Evolutionary conservation across 2,797 vertebrate genomes (phyloP).

Genomic region (Hydrolagus colliei): DNA sequence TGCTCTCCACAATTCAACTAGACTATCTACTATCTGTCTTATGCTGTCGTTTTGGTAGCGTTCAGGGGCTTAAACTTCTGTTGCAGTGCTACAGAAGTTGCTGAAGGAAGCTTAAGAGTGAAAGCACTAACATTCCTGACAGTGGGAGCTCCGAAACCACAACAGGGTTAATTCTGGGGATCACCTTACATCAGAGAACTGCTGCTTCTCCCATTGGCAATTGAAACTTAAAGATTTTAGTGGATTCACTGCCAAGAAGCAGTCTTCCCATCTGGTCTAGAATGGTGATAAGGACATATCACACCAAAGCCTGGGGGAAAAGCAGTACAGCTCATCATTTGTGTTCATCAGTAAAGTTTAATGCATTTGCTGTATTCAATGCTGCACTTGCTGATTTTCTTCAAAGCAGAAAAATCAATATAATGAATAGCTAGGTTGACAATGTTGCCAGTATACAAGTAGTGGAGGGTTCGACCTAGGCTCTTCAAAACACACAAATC

Average conservation of each 20-base stretch:
- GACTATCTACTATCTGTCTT: not conserved
- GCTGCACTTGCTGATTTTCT: not conserved
- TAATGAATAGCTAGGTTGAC: no score
- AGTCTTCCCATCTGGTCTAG: no score
- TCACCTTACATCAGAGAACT: not conserved
- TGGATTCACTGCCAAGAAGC: not conserved
- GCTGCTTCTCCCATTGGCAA: not conserved
- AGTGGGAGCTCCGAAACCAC: not conserved
- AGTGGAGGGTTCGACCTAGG: no score
- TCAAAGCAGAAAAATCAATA: not conserved
- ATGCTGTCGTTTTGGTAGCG: not conserved
- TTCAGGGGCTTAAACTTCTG: not conserved
- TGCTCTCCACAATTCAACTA: no score
- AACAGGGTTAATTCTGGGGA: not conserved
- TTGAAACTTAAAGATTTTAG: not conserved
- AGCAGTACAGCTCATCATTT: not conserved
- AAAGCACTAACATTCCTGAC: not conserved
- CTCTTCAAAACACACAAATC: no score
- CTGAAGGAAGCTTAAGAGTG: not conserved
- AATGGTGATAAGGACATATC: not conserved
- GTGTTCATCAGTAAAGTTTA: not conserved
- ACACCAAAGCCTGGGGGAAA: not conserved
- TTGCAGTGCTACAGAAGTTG: no score
- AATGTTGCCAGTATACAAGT: no score
- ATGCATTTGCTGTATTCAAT: not conserved